phyloP scores from a whole-genome alignment of 2,797 vertebrate species.

The Bradypus variegatus region DNA sequence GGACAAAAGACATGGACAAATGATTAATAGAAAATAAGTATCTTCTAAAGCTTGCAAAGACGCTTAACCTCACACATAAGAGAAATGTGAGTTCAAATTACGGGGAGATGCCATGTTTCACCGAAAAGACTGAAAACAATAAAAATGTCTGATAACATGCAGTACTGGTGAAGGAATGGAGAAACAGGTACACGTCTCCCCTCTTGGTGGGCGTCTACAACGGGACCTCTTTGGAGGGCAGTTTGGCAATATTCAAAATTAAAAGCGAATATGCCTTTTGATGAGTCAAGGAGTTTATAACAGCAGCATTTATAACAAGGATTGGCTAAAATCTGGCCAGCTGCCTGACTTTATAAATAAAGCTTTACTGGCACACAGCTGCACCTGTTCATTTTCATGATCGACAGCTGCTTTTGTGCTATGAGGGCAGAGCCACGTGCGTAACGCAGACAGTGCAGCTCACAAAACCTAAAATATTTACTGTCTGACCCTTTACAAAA shows the following conservation, averaged over 20 bases:
- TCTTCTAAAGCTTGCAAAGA: not conserved
- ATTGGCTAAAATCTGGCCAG: not conserved
- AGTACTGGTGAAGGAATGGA: not conserved
- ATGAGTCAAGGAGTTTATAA: not conserved
- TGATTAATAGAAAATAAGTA: not conserved
- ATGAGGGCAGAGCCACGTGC: not conserved
- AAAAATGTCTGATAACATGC: not conserved
- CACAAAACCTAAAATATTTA: not conserved
- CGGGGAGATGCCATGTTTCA: not conserved
- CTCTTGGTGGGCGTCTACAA: not conserved
- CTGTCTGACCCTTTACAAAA: not conserved
- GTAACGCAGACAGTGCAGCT: not conserved
- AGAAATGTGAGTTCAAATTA: not conserved
- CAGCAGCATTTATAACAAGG: not conserved
- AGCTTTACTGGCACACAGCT: not conserved
- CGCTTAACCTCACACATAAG: not conserved
- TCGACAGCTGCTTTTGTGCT: not conserved
- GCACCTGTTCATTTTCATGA: not conserved
- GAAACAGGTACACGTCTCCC: not conserved
- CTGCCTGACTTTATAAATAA: conserved; percentile 1
- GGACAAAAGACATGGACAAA: not conserved
- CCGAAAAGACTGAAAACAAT: not conserved
- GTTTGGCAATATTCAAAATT: not conserved
- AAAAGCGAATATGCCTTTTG: not conserved
- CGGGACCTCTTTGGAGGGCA: not conserved